Evolutionary conservation across 2,888 invertebrate species (phyloP), one percentile per base, ranked within the genome.

Genomic region (Nomada hirtipes): DNA sequence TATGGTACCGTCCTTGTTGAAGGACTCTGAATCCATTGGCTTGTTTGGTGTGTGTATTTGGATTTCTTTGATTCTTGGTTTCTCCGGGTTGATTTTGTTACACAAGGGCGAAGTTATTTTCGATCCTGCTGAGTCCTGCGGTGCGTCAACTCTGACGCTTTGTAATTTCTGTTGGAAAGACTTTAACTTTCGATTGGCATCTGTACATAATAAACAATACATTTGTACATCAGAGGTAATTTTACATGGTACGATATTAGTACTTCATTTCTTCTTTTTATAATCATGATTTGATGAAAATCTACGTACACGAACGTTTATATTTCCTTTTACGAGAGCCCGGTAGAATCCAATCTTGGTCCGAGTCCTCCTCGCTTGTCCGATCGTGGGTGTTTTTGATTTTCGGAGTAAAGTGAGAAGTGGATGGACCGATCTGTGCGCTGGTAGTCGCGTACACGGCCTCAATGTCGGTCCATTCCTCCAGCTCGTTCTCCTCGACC

Each of bases 291-390:
- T 50, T 18, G 2, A 50, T 1, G 18, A 7, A 11, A 4, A 18
- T 3, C 47, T 18, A 89, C 90, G 90, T 63, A 92, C 92, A 89
- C 77, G 88, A 88, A 89, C 93, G 91, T 90, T 93, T 93, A 88
- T 89, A 90, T 88, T 92, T 92, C 90, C 92, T 91, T 86, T 91
- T 93, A 84, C 93, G 91, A 89, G 92, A 89, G 87, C 92, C 81
- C 68, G 93, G 93, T 89, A 93, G 69, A 76, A 92, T 90, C 93
- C 93, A 93, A 85, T 93, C 93, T 87, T 93, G 90, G 87, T 93
- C 93, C 65, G 93, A 92, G 89, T 93, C 93, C 90, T 91, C 90
- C 71, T 86, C 80, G 64, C 88, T 90, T 63, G 92, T 88, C 55
- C 89, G 74, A 74, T 89, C 86, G 68, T 86, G 88, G 60, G 76